Conservation (phyloP, 2,113 vertebrate genomes). For the Anthoscopus minutus region DNA sequence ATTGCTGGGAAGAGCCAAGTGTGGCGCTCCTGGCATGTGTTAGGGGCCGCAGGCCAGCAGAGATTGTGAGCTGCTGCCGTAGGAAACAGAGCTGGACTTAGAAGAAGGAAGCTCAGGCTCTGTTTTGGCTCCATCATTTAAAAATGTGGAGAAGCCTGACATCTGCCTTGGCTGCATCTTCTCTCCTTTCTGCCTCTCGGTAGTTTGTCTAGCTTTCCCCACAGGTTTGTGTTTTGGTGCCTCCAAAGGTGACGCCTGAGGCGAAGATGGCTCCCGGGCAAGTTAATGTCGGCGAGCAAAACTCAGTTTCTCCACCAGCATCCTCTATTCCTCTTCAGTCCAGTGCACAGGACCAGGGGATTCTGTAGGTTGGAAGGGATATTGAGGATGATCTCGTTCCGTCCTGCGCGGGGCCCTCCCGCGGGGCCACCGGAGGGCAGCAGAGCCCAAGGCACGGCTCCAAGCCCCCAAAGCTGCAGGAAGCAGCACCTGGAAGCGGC, state of each 20-base stretch:
- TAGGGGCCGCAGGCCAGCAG: background rate
- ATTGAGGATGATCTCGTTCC: accelerated
- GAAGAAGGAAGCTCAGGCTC: background rate
- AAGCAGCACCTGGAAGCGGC: background rate
- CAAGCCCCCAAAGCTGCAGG: accelerated
- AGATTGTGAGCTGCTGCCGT: background rate
- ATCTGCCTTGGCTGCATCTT: background rate
- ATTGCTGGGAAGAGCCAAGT: background rate
- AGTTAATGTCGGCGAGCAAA: background rate
- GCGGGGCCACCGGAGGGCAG: conserved; percentile 63
- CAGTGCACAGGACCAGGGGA: accelerated
- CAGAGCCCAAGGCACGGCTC: conserved; percentile 22
- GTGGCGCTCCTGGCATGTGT: accelerated
- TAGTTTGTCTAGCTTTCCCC: background rate
- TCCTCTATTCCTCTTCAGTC: background rate
- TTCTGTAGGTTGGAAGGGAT: accelerated
- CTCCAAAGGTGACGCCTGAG: background rate
- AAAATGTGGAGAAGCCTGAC: background rate
- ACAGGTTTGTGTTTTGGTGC: accelerated
- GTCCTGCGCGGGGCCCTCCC: background rate
- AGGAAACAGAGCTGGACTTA: background rate
- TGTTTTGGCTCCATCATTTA: background rate
- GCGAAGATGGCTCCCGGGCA: accelerated
- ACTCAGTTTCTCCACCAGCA: accelerated
- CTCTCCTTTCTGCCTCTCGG: background rate